phyloP scores from a whole-genome alignment of 2,888 invertebrate species.

The Drosophila stalkeri region DNA sequence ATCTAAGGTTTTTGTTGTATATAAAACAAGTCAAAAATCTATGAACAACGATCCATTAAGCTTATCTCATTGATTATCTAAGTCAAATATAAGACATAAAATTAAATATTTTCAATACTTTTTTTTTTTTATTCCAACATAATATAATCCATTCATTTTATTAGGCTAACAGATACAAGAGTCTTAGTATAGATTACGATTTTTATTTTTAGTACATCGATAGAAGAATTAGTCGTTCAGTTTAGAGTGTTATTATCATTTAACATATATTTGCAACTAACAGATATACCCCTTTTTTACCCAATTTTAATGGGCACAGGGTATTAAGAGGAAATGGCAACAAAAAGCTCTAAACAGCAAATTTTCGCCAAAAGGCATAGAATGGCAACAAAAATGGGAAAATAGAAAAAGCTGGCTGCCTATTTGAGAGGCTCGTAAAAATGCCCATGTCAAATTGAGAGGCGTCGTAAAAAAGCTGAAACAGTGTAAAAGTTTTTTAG shows the following conservation, averaged over 20 bases:
- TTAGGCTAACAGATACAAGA: no score
- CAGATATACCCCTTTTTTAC: not conserved
- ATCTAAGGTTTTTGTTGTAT: not conserved
- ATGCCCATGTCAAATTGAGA: slow-evolving; percentile 59
- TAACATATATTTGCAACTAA: not conserved
- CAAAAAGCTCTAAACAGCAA: slow-evolving; percentile 40
- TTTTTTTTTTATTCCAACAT: no score
- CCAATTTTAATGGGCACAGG: not conserved
- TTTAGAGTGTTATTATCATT: no score
- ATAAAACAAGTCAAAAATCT: not conserved
- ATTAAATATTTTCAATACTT: no score
- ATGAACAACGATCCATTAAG: not conserved
- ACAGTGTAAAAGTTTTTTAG: slow-evolving; percentile 53
- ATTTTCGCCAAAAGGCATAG: slow-evolving; percentile 8
- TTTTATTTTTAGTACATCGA: no score
- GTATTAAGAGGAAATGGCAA: slow-evolving; percentile 33
- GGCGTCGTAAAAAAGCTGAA: slow-evolving; percentile 43
- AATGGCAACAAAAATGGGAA: slow-evolving; percentile 45
- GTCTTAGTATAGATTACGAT: no score
- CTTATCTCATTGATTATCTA: no score
- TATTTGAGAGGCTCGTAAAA: slow-evolving; percentile 66
- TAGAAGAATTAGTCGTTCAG: no score
- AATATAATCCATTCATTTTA: no score
- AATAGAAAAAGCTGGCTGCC: slow-evolving; percentile 50
- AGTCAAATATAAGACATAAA: no score